Evolutionary conservation across 2,888 invertebrate genomes (phyloP).

Genomic region (Plagodis pulveraria): DNA sequence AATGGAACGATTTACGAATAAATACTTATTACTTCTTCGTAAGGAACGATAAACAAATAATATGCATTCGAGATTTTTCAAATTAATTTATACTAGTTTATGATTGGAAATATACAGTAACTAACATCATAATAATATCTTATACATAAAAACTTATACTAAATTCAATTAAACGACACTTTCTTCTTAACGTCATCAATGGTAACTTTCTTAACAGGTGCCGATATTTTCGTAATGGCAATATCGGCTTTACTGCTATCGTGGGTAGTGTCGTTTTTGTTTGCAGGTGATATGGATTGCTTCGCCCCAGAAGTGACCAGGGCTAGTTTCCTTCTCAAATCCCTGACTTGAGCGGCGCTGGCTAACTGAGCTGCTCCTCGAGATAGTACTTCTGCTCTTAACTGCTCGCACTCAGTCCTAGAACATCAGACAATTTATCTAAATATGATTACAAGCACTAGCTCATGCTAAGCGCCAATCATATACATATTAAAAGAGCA

Average conservation of each 20-base stretch:
- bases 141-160: slow-evolving; percentile 2
- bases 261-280: slow-evolving; percentile 26
- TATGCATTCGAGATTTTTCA: too few species aligned
- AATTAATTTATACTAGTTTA: too few species aligned
- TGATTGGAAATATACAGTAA: too few species aligned
- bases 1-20: too few species aligned
- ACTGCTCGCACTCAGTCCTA: slow-evolving; percentile 68
- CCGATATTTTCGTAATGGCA: slow-evolving; percentile 38
- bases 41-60: too few species aligned
- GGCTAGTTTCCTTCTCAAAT: slow-evolving; percentile 67
- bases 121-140: not conserved
- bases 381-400: slow-evolving; percentile 66
- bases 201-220: slow-evolving; percentile 41
- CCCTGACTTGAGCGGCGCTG: slow-evolving; percentile 66
- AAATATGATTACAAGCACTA: too few species aligned
- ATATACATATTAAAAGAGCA: too few species aligned
- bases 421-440: not conserved
- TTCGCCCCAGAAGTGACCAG: slow-evolving; percentile 39
- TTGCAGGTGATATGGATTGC: slow-evolving; percentile 29
- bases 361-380: slow-evolving; percentile 71
- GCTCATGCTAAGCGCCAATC: too few species aligned
- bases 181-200: slow-evolving; percentile 72
- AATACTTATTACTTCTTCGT: too few species aligned
- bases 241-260: slow-evolving; percentile 44
- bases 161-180: slow-evolving; percentile 68